These are phyloP conservation scores for Xenopus borealis DNA, from an alignment of 2,113 vertebrate species.

Conservation along the genomic window DNA sequence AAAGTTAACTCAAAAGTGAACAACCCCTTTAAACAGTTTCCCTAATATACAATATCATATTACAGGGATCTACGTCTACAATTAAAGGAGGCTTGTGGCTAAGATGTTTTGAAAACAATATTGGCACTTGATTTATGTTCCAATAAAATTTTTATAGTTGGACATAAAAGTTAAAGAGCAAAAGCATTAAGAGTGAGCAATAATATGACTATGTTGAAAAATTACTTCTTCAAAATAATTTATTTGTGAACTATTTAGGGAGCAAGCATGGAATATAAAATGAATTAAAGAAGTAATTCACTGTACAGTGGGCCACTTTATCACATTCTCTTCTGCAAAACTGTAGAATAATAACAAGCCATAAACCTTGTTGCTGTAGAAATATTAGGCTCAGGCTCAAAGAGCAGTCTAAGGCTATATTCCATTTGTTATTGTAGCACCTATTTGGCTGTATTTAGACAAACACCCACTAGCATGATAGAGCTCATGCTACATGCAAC, in stretches of 20 bases:
- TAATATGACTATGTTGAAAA: slow-evolving; percentile 55
- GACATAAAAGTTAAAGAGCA: slow-evolving; percentile 56
- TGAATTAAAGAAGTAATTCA: slow-evolving; percentile 34
- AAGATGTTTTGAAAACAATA: slow-evolving; percentile 57
- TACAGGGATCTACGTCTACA: slow-evolving; percentile 41
- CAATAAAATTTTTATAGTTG: slow-evolving; percentile 57
- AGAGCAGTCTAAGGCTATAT: background rate
- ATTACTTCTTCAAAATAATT: slow-evolving; percentile 55
- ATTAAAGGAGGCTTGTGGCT: slow-evolving; percentile 57
- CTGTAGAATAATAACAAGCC: slow-evolving; percentile 1
- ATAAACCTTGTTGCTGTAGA: background rate
- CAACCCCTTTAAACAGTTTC: no score
- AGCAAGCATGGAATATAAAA: slow-evolving; percentile 39
- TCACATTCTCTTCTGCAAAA: slow-evolving; percentile 17
- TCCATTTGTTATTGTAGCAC: no score
- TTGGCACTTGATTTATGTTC: slow-evolving; percentile 62
- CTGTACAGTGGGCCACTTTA: slow-evolving; percentile 11
- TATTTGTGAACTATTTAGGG: slow-evolving; percentile 40
- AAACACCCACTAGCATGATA: no score
- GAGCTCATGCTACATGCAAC: no score
- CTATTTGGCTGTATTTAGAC: no score
- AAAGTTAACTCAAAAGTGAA: no score
- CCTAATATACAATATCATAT: slow-evolving; percentile 39
- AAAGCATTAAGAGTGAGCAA: slow-evolving; percentile 50
- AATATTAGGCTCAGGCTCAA: background rate